These are phyloP conservation scores for Oikopleura albicans DNA, from an alignment of 23 tunicate genomes.

Conservation along the genomic window DNA sequence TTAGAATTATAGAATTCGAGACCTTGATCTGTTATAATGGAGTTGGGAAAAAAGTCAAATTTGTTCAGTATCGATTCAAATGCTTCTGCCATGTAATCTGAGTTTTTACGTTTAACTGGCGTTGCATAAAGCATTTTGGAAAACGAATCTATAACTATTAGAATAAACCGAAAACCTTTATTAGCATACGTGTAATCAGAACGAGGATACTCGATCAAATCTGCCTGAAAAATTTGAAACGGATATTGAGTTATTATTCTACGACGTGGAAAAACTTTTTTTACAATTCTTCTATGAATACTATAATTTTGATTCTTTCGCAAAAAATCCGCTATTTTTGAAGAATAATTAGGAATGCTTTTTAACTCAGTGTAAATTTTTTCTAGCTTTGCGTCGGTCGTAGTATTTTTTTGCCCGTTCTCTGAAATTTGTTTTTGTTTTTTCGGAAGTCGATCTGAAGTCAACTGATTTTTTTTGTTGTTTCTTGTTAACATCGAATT, in stretches of 20 bases:
- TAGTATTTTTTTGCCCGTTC: too few species aligned
- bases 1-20: background rate
- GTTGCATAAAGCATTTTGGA: background rate
- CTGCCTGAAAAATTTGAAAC: constrained; percentile 14
- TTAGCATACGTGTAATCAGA: background rate
- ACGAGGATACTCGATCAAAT: background rate
- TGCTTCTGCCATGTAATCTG: background rate
- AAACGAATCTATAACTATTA: background rate
- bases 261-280: background rate
- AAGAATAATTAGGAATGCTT: background rate
- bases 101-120: background rate
- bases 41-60: background rate
- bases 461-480: background rate
- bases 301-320: background rate
- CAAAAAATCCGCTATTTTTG: background rate
- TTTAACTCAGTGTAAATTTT: background rate
- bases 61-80: background rate
- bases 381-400: background rate
- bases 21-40: background rate
- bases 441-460: background rate
- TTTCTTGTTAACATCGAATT: background rate
- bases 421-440: background rate
- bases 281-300: background rate
- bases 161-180: background rate
- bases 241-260: background rate